Evolutionary conservation across 2,888 invertebrate species (phyloP), one percentile per base, ranked within the genome.

Genomic region (Phalera bucephala): DNA sequence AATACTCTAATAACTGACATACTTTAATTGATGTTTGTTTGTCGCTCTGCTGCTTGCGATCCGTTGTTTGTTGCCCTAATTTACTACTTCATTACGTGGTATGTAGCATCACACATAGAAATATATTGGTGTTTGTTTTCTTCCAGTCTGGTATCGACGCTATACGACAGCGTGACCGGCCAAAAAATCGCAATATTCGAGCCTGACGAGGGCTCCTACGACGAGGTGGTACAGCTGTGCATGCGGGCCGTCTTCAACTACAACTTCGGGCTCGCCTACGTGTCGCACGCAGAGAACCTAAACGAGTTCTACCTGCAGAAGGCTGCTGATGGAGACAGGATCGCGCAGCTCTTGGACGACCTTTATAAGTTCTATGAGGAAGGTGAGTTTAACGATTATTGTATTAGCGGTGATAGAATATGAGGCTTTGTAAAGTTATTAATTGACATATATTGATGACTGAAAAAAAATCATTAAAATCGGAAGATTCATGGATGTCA

Each of bases 301-400:
- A 90, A 90, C 35, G 92, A 91, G 46, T 71, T 95, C 20, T 95
- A 92, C 72, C 76, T 94, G 14, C 95, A 95, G 64, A 87, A 86
- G 33, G 46, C 75, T 0, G 62, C 72, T 0, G 91, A 93, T 40
- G 68, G 80, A 0, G 85, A 91, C 6, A 69, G 72, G 21, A 77
- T 94, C 5, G 80, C 91, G 0, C 67, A 77, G n/a, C 58, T 92
- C n/a, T 65, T 95, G 31, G 92, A 91, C 43, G 80, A 91, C 1
- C 84, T 92, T 59, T 95, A 92, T 62, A 81, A 78, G 42, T 80
- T 81, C 63, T 90, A 92, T 71, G 85, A 91, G 55, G 76, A 82
- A 63, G 81, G 88, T 87, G 41, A 20, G 52, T 46, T 27, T 17
- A 5, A 5, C 5, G n/a, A n/a, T n/a, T n/a, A n/a, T n/a, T n/a